phyloP scores from a whole-genome alignment of 2,113 vertebrate species.

The Microcebus murinus region DNA sequence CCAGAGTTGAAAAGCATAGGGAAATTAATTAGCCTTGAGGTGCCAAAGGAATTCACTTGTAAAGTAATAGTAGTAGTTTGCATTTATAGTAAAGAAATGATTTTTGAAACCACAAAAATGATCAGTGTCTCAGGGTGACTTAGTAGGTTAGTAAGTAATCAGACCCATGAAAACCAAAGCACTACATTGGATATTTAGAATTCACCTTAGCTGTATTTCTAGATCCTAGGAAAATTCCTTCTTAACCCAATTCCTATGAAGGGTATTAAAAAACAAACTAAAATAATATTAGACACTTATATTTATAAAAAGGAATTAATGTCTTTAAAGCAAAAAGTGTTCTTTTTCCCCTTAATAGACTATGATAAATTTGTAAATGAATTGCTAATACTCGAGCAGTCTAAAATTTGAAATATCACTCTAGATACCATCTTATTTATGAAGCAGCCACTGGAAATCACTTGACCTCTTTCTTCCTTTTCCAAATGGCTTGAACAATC shows the following conservation, averaged over 20 bases:
- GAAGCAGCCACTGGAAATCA: slow-evolving; percentile 3
- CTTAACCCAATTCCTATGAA: neutral
- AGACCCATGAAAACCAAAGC: neutral
- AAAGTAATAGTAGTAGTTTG: neutral
- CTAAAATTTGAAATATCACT: slow-evolving; percentile 32
- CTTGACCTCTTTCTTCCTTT: slow-evolving; percentile 33
- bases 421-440: slow-evolving; percentile 21
- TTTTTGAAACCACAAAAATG: slow-evolving; percentile 32
- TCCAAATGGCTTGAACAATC: neutral
- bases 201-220: neutral
- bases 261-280: neutral
- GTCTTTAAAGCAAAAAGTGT: neutral
- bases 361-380: slow-evolving; percentile 19
- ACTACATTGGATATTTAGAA: neutral
- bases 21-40: neutral
- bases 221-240: neutral
- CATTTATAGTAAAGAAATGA: neutral
- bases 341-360: neutral
- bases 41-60: neutral
- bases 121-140: neutral
- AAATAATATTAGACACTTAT: slow-evolving; percentile 21
- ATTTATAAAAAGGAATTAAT: slow-evolving; percentile 47
- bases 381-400: neutral
- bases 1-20: neutral
- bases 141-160: neutral